Evolutionary conservation across 2,888 invertebrate species (phyloP).

Genomic region (Scaptomyza reducta): DNA sequence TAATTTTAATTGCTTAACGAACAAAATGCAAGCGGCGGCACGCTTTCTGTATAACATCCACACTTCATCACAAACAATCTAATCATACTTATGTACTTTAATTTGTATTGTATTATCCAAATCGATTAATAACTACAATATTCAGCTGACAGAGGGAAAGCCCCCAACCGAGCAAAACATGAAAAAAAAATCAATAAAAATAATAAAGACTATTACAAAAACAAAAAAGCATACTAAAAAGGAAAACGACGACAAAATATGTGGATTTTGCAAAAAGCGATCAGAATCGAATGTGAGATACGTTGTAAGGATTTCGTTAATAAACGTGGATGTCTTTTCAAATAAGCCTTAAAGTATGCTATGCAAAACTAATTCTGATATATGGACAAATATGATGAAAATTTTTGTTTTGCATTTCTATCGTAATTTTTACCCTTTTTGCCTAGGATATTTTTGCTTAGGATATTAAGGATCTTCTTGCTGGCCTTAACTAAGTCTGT

Average conservation of each 20-base stretch:
- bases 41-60: constrained; percentile 45
- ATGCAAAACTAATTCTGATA: not conserved
- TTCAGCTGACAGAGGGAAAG: constrained; percentile 29
- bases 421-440: too few species aligned
- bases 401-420: not conserved
- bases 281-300: constrained; percentile 26
- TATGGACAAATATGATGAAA: not conserved
- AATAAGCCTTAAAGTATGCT: constrained; percentile 33
- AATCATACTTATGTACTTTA: constrained; percentile 28
- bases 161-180: constrained; percentile 37
- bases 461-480: too few species aligned
- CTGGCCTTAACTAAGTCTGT: too few species aligned
- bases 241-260: constrained; percentile 4
- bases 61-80: constrained; percentile 17
- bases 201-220: constrained; percentile 51
- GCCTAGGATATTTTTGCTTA: too few species aligned
- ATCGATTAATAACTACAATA: constrained; percentile 40
- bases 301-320: constrained; percentile 4
- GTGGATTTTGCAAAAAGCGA: constrained; percentile 13
- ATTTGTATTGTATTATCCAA: constrained; percentile 45
- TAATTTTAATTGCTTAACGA: constrained; percentile 24
- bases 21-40: constrained; percentile 43
- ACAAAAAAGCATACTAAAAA: too few species aligned
- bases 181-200: constrained; percentile 12
- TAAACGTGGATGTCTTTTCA: constrained; percentile 34